Evolutionary conservation across 2,113 vertebrate genomes (phyloP).

Genomic region (Apus apus): DNA sequence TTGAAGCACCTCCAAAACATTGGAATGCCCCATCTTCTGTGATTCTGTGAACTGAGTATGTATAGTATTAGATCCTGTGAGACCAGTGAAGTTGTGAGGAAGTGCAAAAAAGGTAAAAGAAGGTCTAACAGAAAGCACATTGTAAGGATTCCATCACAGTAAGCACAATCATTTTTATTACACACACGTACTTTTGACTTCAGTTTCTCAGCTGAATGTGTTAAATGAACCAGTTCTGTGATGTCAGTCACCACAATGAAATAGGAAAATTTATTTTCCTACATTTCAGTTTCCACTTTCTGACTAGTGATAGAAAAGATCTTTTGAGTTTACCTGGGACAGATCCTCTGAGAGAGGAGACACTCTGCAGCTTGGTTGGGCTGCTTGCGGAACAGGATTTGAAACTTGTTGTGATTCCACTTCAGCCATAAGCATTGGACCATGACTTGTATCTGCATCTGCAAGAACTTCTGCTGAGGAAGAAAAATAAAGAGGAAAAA

Average conservation of each 20-base stretch:
- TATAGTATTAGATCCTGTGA: not conserved
- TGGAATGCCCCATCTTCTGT: not conserved
- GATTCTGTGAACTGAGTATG: no score
- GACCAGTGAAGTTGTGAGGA: not conserved
- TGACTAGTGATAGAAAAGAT: not conserved
- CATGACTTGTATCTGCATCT: conserved; percentile 51
- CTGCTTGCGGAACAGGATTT: not conserved
- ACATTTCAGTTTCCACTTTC: not conserved
- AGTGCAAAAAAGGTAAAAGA: not conserved
- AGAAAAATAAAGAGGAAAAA: not conserved
- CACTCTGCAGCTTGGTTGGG: conserved; percentile 4
- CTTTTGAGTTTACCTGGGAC: conserved; percentile 69
- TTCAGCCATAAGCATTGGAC: conserved; percentile 75
- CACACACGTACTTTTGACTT: not conserved
- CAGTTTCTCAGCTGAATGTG: not conserved
- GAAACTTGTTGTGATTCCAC: conserved; percentile 47
- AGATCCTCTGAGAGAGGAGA: not conserved
- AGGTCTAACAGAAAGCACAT: not conserved
- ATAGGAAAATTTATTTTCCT: not conserved
- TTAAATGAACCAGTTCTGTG: not conserved
- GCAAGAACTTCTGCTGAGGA: conserved; percentile 46
- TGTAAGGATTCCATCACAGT: not conserved
- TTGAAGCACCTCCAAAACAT: not conserved
- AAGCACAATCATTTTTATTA: not conserved
- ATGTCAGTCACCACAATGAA: not conserved